phyloP scores from a whole-genome alignment of 1,140 invertebrate genomes.

The Nephotettix cincticeps region DNA sequence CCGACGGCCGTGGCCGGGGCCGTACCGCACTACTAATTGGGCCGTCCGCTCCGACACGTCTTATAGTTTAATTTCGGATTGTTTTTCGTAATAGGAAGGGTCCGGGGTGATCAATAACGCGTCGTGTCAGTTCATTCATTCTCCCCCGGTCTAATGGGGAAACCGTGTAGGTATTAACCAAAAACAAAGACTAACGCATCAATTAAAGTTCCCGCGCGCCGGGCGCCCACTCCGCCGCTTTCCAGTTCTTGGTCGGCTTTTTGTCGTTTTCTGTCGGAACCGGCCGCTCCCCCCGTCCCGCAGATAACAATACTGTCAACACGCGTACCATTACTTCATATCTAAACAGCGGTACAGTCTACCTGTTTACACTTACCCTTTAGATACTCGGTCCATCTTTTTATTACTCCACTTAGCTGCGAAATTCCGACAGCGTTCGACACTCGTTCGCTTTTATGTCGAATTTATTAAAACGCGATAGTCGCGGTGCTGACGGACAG shows the following conservation, averaged over 20 bases:
- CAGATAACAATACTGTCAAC: slow-evolving; percentile 6
- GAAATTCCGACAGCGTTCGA: not conserved
- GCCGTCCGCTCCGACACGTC: not conserved
- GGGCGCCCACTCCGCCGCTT: not conserved
- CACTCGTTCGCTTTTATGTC: slow-evolving; percentile 20
- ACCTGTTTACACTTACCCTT: slow-evolving; percentile 24
- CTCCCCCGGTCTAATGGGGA: slow-evolving; percentile 29
- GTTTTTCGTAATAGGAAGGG: slow-evolving; percentile 13
- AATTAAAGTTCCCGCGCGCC: slow-evolving; percentile 26
- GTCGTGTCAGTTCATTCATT: slow-evolving; percentile 24
- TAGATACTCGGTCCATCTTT: slow-evolving; percentile 25
- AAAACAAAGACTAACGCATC: slow-evolving; percentile 33
- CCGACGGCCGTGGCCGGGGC: not conserved
- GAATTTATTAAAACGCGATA: slow-evolving; percentile 18
- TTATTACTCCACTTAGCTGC: slow-evolving; percentile 24
- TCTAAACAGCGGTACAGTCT: slow-evolving; percentile 20
- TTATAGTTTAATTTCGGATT: slow-evolving; percentile 27
- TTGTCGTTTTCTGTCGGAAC: not conserved
- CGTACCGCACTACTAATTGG: not conserved
- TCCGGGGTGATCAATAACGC: slow-evolving; percentile 13
- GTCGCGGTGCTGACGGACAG: not conserved
- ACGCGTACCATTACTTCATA: slow-evolving; percentile 21
- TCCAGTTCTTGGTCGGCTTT: slow-evolving; percentile 19
- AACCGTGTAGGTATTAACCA: slow-evolving; percentile 34
- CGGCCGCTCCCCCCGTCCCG: not conserved